These are phyloP conservation scores for Centropus bengalensis DNA, from an alignment of 2,113 vertebrate species.

Conservation along the genomic window DNA sequence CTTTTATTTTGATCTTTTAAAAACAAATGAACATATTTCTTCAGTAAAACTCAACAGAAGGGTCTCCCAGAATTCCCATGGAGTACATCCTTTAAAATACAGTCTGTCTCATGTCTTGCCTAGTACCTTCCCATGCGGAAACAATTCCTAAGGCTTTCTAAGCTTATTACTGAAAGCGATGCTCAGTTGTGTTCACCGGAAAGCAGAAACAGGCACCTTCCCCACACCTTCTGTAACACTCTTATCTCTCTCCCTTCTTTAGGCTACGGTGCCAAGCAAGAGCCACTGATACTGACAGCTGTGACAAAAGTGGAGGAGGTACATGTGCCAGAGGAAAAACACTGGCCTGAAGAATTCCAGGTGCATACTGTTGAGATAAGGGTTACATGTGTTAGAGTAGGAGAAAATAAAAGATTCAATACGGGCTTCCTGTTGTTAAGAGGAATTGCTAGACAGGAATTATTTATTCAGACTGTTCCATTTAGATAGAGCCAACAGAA, in stretches of 20 bases:
- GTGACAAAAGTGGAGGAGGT: slow-evolving; percentile 71
- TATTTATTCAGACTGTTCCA: slow-evolving; percentile 16
- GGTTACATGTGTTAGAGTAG: background rate
- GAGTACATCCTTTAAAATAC: background rate
- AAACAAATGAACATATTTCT: background rate
- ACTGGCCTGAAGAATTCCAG: slow-evolving; percentile 74
- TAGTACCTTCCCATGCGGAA: background rate
- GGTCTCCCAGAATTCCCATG: background rate
- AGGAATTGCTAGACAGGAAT: background rate
- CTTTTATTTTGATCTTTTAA: background rate
- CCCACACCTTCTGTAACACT: background rate
- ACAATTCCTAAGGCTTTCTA: background rate
- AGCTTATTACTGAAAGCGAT: background rate
- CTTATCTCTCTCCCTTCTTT: slow-evolving; percentile 9
- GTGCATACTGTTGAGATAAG: slow-evolving; percentile 68
- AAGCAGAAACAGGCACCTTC: slow-evolving; percentile 3
- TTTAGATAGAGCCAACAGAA: background rate
- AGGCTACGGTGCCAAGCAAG: slow-evolving; percentile 84
- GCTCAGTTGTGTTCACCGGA: background rate
- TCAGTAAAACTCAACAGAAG: background rate
- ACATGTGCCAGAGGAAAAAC: slow-evolving; percentile 65
- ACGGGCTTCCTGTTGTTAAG: slow-evolving; percentile 2
- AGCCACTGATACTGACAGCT: slow-evolving; percentile 77
- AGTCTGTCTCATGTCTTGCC: background rate
- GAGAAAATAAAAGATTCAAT: slow-evolving; percentile 5